Evolutionary conservation across 2,113 vertebrate species (phyloP), one percentile per base, ranked within the genome.

Genomic region (Pteronura brasiliensis): DNA sequence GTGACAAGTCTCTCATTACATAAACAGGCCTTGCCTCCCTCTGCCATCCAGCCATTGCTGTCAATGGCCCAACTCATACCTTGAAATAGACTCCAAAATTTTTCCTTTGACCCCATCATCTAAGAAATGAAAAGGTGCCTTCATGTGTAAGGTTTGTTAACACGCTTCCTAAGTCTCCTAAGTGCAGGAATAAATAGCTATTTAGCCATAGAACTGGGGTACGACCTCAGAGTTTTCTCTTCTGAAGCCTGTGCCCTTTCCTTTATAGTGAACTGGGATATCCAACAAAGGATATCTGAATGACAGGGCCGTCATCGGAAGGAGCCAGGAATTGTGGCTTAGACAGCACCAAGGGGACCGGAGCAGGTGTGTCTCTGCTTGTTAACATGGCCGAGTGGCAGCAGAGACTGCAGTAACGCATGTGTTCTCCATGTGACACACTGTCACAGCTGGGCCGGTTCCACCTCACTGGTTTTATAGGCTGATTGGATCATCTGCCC

Each of bases 381-480:
- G 82, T 80, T 96, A 89, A 91, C 81, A 80, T 36, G 44, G 79
- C 95, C 74, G 44, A 72, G 42, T 47, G 31, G 65, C 52, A 79
- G 34, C 72, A 7, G 44, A 63, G 12, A 36, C 59, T 20, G n/a
- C 49, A 93, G 76, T 7, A 89, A 79, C 93, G 63, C 59, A 76
- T 44, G 12, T 82, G 39, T 74, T 69, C 44, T 95, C 71, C 92
- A 82, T 49, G 61, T 93, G 81, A 93, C 88, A 44, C 63, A 79
- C 31, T 91, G 81, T 91, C 90, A 95, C 52, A 86, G 76, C 88
- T 88, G 72, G 81, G 52, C 17, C 36, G 52, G 77, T 94, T 97
- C 55, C n/a, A 93, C 61, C 69, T 93, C 90, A 94, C 69, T 92
- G 84, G 49, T 95, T 97, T 96, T 96, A 96, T 20, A 82, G 92